Base-by-base conservation (phyloP, 1,140 invertebrate species). In the Hyphantria cunea region DNA sequence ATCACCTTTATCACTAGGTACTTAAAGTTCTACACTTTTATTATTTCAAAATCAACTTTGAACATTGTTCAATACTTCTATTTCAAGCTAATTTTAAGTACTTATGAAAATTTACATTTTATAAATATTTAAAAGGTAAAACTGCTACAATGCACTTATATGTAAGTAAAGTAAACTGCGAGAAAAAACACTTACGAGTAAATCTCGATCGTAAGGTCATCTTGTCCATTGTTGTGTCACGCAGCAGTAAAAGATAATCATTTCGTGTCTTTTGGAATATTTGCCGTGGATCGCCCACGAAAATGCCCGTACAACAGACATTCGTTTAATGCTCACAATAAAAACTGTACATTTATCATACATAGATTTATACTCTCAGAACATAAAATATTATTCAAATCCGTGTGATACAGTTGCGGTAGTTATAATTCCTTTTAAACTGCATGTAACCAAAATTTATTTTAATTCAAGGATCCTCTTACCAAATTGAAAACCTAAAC, bases 231-330 rank as follows among this genome's bases (percentile, higher is more conserved):
- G 80, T 85, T 78, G 72, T 76, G 72, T 79, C 80, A 74, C 66
- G 74, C 69, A 51, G 69, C 71, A 72, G 76, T 77, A 86, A 78
- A 78, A 84, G 74, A 86, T 83, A 80, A 85, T 81, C 72, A 77
- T 77, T 82, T 80, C 74, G 73, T 84, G 74, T 77, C 78, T 84
- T 84, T 80, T 77, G 72, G 82, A 82, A 77, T 76, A 78, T 82
- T 80, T 83, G 70, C 66, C 73, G 72, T 53, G 68, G 68, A 56
- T 66, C 72, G 76, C 80, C 80, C 70, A 80, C 78, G 70, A 51
- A 53, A 48, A 51, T 52, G 66, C 17, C 17, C 17, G 17, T 25
- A 25, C 17, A 5, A 25, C 17, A 25, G 2, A 25, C 5, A 25
- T 25, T 25, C 5, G 5, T 25, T 25, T 25, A 25, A 5, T 25